Percentiles rank a stretch among this genome's conserved stretches.
These are phyloP conservation scores for Microplitis mediator DNA, from an alignment of 1,140 invertebrate species.

Conservation along the genomic window DNA sequence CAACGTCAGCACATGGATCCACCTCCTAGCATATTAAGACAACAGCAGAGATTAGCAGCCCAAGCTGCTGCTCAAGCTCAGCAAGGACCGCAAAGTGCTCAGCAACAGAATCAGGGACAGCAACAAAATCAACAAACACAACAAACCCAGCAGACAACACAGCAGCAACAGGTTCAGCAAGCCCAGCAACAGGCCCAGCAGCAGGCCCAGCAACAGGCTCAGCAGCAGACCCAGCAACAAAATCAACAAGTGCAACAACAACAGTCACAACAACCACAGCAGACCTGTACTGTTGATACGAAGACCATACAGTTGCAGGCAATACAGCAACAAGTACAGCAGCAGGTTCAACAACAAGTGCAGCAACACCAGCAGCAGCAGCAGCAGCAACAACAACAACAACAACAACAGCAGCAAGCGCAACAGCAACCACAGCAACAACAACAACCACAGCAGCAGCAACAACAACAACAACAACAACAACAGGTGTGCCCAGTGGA, in stretches of 20 bases:
- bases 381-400: conserved; percentile 47
- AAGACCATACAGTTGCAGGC: conserved; percentile 45
- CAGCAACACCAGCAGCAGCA: conserved; percentile 43
- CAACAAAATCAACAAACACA: conserved; percentile 54
- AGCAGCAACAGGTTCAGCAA: conserved; percentile 36
- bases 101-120: conserved; percentile 22
- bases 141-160: conserved; percentile 45
- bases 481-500: conserved; percentile 57
- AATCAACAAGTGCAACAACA: conserved; percentile 41
- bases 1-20: conserved; percentile 82
- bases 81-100: conserved; percentile 47
- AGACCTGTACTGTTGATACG: conserved; percentile 47
- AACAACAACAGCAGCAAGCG: conserved; percentile 46
- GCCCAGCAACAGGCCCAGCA: conserved; percentile 40
- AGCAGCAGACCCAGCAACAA: conserved; percentile 34
- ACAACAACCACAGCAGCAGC: conserved; percentile 53
- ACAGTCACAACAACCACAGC: conserved; percentile 38
- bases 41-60: conserved; percentile 61
- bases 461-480: conserved; percentile 56
- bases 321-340: conserved; percentile 45
- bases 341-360: conserved; percentile 46
- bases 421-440: conserved; percentile 47
- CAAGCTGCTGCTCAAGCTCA: conserved; percentile 57
- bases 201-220: conserved; percentile 40
- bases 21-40: conserved; percentile 63